These are phyloP conservation scores for Megatriorchis doriae DNA, from an alignment of 2,113 vertebrate genomes.

Conservation along the genomic window DNA sequence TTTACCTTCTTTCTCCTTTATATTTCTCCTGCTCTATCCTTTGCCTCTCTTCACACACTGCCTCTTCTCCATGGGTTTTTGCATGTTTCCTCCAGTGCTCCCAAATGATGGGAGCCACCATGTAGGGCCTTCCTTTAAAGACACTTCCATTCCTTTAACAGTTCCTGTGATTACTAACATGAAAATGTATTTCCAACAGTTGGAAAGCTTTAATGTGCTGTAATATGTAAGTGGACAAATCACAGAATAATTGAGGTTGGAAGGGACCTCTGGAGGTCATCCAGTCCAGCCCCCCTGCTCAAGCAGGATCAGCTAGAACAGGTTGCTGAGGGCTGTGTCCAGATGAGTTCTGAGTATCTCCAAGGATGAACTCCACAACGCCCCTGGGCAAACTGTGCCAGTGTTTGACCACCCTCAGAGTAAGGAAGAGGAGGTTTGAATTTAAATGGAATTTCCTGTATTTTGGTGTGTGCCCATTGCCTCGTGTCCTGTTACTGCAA, in stretches of 20 bases:
- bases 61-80: not conserved
- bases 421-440: not conserved
- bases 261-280: not conserved
- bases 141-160: not conserved
- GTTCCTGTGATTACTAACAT: not conserved
- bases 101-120: not conserved
- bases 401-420: not conserved
- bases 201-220: not conserved
- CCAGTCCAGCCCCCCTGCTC: fast-evolving
- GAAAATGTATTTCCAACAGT: not conserved
- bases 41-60: not conserved
- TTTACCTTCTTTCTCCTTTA: not conserved
- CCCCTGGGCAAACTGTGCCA: not conserved
- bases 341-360: not conserved
- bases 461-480: not conserved
- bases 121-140: not conserved
- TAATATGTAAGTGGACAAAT: not conserved
- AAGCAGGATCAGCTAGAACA: not conserved
- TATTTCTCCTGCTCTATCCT: not conserved
- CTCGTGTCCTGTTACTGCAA: not conserved
- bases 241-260: not conserved
- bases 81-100: not conserved
- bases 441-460: not conserved
- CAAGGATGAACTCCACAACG: not conserved
- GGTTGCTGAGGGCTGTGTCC: not conserved